A percentile compares a stretch with the other conserved stretches of the same genome.
Conservation (phyloP, 2,888 invertebrate genomes). For the Scaptomyza tumidula region DNA sequence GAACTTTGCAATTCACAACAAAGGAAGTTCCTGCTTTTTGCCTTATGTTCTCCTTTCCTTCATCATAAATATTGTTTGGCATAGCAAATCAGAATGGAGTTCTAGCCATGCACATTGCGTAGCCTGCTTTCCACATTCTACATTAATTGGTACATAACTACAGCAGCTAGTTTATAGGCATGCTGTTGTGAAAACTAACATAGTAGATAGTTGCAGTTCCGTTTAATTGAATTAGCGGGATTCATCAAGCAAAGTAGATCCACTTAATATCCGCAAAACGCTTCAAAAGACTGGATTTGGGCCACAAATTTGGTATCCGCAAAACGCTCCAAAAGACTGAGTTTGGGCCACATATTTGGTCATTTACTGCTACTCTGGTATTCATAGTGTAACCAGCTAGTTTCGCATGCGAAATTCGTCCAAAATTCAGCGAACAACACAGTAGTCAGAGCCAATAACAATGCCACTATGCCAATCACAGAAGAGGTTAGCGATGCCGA, state of each 20-base stretch:
- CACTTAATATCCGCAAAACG: conserved; percentile 64
- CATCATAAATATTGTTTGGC: conserved; percentile 30
- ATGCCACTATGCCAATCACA: conserved; percentile 49
- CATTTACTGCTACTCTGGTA: conserved; percentile 25
- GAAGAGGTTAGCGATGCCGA: conserved; percentile 29
- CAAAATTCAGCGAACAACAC: conserved; percentile 16
- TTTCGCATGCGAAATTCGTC: conserved; percentile 54
- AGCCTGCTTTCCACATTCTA: conserved; percentile 11
- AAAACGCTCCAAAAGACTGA: conserved; percentile 34
- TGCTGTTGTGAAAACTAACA: conserved; percentile 32
- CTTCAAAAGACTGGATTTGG: conserved; percentile 38
- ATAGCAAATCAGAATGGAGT: conserved; percentile 15
- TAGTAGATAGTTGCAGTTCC: conserved; percentile 10
- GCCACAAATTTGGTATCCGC: conserved; percentile 61
- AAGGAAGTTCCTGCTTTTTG: conserved; percentile 18
- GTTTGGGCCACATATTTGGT: conserved; percentile 51
- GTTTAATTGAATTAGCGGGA: conserved; percentile 21
- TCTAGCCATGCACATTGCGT: too few species aligned
- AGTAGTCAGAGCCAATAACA: conserved; percentile 30
- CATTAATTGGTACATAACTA: conserved; percentile 71
- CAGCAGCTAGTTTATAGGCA: conserved; percentile 45
- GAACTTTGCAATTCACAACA: background rate
- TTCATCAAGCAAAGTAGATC: conserved; percentile 12
- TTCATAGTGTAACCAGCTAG: conserved; percentile 56
- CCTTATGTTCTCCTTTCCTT: conserved; percentile 13